phyloP scores from a whole-genome alignment of 2,797 vertebrate species.

The Synaphobranchus kaupii region DNA sequence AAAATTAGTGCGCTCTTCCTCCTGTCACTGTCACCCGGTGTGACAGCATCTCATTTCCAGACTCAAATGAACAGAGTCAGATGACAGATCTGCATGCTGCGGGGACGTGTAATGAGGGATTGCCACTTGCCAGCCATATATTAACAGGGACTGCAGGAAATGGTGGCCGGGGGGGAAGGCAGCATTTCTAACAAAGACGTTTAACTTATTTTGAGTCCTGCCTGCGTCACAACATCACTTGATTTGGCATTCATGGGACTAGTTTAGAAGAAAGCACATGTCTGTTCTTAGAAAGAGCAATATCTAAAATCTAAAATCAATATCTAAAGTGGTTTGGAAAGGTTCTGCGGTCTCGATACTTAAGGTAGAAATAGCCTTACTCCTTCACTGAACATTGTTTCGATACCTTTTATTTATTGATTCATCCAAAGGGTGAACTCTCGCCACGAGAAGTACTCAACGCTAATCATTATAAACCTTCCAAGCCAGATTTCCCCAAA shows the following conservation, averaged over 20 bases:
- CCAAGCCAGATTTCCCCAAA: neutral
- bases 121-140: conserved; percentile 1
- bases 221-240: neutral
- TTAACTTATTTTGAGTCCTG: neutral
- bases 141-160: neutral
- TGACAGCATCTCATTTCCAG: conserved; percentile 28
- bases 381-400: neutral
- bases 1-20: conserved; percentile 15
- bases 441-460: neutral
- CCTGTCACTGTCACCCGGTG: conserved; percentile 22
- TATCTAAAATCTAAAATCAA: neutral
- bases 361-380: neutral
- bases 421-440: neutral
- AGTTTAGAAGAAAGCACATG: neutral
- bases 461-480: neutral
- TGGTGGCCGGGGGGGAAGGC: neutral
- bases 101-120: conserved; percentile 17
- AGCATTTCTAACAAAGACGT: neutral
- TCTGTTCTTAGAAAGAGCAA: neutral
- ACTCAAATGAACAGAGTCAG: conserved; percentile 31
- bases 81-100: conserved; percentile 26
- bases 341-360: neutral
- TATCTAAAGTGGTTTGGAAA: neutral
- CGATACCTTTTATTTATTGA: neutral
- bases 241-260: neutral